Conservation (phyloP, 2,888 invertebrate genomes). For the Cepaea hortensis region DNA sequence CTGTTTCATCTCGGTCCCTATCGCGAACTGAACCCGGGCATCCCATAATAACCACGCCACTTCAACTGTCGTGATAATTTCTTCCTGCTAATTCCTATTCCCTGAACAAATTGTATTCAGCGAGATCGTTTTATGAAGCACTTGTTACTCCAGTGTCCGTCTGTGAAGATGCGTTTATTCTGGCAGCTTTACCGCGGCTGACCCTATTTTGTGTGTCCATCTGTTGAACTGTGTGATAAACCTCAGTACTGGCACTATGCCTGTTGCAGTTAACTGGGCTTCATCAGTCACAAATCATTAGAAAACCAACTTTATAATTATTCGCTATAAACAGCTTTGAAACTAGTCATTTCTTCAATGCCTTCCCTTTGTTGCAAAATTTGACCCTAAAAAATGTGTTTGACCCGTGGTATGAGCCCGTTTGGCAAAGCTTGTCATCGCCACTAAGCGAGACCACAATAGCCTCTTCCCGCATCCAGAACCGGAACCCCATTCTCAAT, state of each 20-base stretch:
- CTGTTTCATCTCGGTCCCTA: not conserved
- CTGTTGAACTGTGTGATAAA: too few relatives aligned
- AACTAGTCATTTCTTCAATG: not conserved
- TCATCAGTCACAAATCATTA: not conserved
- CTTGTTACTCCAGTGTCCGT: not conserved
- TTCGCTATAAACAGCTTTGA: not conserved
- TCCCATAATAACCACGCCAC: not conserved
- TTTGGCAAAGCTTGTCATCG: not conserved
- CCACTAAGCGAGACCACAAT: not conserved
- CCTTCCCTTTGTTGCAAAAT: not conserved
- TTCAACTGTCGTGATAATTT: not conserved
- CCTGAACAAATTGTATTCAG: not conserved
- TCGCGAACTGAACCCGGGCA: not conserved
- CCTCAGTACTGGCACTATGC: too few relatives aligned
- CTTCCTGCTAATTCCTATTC: not conserved
- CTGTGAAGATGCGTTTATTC: too few relatives aligned
- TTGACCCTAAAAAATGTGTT: not conserved
- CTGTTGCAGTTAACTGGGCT: not conserved
- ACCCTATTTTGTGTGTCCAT: too few relatives aligned
- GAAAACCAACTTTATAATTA: not conserved
- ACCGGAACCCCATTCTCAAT: not conserved
- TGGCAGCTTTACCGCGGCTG: too few relatives aligned
- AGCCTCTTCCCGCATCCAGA: not conserved
- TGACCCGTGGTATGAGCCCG: not conserved
- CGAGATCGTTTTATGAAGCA: not conserved